A percentile compares a stretch with the other conserved stretches of the same genome.
Conservation (phyloP, 2,113 vertebrate species). For the Tachycineta bicolor region DNA sequence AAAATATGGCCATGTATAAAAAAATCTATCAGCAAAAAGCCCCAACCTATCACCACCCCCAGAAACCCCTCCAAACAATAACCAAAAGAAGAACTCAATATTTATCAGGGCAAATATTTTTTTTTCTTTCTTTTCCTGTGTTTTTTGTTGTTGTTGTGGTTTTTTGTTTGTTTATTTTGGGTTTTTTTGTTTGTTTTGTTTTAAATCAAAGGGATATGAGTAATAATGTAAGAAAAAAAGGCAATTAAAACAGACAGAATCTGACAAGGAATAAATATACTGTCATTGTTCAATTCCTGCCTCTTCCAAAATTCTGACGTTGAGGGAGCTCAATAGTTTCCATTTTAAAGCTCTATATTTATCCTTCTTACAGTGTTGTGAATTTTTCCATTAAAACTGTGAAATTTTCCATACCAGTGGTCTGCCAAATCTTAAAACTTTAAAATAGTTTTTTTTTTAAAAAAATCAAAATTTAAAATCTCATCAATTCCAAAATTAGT, state of each 20-base stretch:
- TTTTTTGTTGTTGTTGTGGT: neutral
- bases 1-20: neutral
- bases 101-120: neutral
- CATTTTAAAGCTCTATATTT: neutral
- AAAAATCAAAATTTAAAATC: neutral
- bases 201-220: neutral
- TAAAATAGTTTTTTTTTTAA: neutral
- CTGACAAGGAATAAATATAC: neutral
- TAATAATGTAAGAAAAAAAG: neutral
- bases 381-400: neutral
- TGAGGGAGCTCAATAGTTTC: neutral
- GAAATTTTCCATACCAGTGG: neutral
- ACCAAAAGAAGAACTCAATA: neutral
- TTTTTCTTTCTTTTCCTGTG: too few species aligned
- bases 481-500: neutral
- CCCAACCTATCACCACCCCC: accelerated
- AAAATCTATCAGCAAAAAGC: neutral
- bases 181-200: neutral
- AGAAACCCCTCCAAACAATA: neutral
- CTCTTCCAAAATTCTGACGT: neutral
- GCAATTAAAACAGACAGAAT: neutral
- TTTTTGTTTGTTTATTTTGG: too few species aligned
- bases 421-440: neutral
- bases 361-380: neutral
- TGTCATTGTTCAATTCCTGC: neutral